A percentile compares a stretch with the other conserved stretches of the same genome.
Conservation (phyloP, 2,888 invertebrate genomes). For the Drosophila nr. fundita region DNA sequence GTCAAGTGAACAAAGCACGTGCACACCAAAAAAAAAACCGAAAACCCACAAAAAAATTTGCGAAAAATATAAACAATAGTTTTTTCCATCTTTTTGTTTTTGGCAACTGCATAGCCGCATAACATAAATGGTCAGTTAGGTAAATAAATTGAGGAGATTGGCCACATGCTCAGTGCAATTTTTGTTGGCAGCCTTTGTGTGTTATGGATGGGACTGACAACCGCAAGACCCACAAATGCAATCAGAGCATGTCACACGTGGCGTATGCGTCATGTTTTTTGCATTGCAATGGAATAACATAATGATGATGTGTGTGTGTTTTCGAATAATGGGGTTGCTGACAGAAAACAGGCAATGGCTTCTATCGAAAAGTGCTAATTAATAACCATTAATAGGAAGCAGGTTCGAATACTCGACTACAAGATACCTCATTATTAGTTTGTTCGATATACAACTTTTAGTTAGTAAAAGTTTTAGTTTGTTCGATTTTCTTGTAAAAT, state of each 20-base stretch:
- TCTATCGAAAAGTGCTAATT: not conserved
- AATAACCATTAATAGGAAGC: not conserved
- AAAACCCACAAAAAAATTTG: constrained; percentile 1
- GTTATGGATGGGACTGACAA: not conserved
- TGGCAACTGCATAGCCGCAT: constrained; percentile 25
- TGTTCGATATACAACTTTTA: not conserved
- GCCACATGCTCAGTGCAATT: constrained; percentile 3
- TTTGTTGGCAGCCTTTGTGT: constrained; percentile 27
- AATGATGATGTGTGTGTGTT: constrained; percentile 8
- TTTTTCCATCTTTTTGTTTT: not conserved
- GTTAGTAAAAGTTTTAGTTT: too few relatives aligned
- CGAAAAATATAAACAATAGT: constrained; percentile 3
- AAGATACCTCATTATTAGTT: not conserved
- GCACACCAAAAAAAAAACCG: constrained; percentile 7
- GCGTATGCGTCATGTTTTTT: constrained; percentile 63
- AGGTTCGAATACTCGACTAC: not conserved
- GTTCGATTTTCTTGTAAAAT: too few relatives aligned
- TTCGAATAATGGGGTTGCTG: not conserved
- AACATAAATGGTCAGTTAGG: constrained; percentile 47
- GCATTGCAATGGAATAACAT: constrained; percentile 47
- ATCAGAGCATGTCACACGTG: constrained; percentile 68
- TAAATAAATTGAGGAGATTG: constrained; percentile 50
- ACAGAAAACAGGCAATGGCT: not conserved
- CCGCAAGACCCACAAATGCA: constrained; percentile 43
- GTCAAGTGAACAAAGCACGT: constrained; percentile 14